Base-by-base conservation (phyloP, 2,888 invertebrate genomes). In the Pelosia muscerda region DNA sequence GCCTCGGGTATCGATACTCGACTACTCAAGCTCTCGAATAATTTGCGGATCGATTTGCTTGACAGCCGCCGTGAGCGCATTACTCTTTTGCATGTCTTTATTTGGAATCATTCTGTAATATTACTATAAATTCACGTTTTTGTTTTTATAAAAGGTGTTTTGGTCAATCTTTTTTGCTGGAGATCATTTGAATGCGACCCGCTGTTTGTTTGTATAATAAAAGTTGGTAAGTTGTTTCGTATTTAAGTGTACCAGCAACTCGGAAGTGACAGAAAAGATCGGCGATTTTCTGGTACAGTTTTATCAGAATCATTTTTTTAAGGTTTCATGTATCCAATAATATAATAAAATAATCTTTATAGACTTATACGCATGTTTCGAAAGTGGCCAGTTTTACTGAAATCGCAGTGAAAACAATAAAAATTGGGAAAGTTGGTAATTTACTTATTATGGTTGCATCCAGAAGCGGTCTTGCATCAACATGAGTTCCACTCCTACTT, bases 41-140 rank as follows among this genome's bases (percentile, higher is more conserved):
- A 83, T 85, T 84, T 86, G 71, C 81, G 80, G 71, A 76, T 78
- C 81, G 72, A 79, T 84, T 79, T 68, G 77, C 82, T 81, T 84
- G 85, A 85, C 85, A 84, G 84, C 75, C 80, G 84, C 87, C 88
- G 71, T 77, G 67, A 81, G 84, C 84, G 64, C 80, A 78, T 82
- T 82, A 79, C 76, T 77, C 64, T 68, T 75, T 68, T 76, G 71
- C 83, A 85, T 81, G 85, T 84, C 87, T 88, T 84, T 84, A 87
- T 88, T 87, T 72, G 76, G 79, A 28, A 65, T 71, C 72, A 71
- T 74, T 74, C 70, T 60, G 70, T 72, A 49, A 59, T 75, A 67
- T 72, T 72, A 76, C 81, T 75, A 77, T 80, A 68, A 72, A 72
- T 62, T 66, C 64, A 62, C 49, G 74, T 71, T 79, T 82, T 78